A percentile compares a stretch with the other conserved stretches of the same genome.
Conservation (phyloP, 92 coral and sea anemone genomes). For the Actinernus sp. region DNA sequence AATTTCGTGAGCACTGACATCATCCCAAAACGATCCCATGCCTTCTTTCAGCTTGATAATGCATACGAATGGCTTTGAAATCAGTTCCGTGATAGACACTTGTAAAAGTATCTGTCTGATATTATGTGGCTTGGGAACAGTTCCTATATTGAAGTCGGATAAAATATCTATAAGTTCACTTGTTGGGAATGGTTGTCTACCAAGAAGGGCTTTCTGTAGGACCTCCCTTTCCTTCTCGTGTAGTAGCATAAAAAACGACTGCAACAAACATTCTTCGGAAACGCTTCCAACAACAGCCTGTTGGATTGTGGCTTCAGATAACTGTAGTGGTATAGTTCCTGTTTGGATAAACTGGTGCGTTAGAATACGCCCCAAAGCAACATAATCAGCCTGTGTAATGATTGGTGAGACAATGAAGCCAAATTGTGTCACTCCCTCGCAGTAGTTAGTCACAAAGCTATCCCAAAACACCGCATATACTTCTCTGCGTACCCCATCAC, state of each 20-base stretch:
- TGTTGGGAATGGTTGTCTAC: conserved; percentile 24
- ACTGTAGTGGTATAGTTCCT: conserved; percentile 64
- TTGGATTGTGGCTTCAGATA: conserved; percentile 61
- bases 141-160: conserved; percentile 39
- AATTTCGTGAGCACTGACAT: conserved; percentile 45
- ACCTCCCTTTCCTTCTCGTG: conserved; percentile 58
- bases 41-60: conserved; percentile 57
- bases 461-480: conserved; percentile 70
- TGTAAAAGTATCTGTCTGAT: conserved; percentile 26
- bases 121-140: conserved; percentile 47
- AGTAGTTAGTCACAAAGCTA: conserved; percentile 50
- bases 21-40: conserved; percentile 70
- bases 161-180: conserved; percentile 55
- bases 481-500: conserved; percentile 49
- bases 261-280: conserved; percentile 60
- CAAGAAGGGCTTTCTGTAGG: conserved; percentile 18
- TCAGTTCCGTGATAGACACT: conserved; percentile 48
- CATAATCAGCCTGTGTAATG: conserved; percentile 41
- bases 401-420: conserved; percentile 54
- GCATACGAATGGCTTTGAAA: conserved; percentile 60
- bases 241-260: conserved; percentile 56
- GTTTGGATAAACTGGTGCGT: conserved; percentile 67
- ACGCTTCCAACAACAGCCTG: conserved; percentile 62
- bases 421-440: conserved; percentile 64
- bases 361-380: conserved; percentile 55